These are phyloP conservation scores for Tamandua tetradactyla DNA, from an alignment of 2,797 vertebrate genomes.

Conservation along the genomic window DNA sequence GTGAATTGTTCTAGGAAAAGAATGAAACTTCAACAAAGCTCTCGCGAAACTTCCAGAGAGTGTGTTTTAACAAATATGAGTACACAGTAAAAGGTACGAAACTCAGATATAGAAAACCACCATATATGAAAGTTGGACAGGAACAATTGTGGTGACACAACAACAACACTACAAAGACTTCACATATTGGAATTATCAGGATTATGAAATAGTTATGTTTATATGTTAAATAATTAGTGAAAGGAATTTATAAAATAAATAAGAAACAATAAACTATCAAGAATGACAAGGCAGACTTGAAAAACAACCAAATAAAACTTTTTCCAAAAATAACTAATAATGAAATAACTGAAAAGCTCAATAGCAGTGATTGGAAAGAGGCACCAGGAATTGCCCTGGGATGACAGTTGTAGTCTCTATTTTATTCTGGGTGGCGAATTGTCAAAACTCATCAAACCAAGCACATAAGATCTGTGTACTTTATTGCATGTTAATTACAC, in stretches of 20 bases:
- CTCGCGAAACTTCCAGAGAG: neutral
- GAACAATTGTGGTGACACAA: neutral
- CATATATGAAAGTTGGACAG: neutral
- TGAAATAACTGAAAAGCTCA: neutral
- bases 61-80: neutral
- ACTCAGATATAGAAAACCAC: neutral
- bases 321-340: neutral
- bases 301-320: neutral
- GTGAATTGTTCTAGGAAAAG: neutral
- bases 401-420: neutral
- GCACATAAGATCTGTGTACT: neutral
- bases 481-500: neutral
- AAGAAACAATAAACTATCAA: neutral
- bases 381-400: neutral
- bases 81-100: neutral
- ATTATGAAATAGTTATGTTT: neutral
- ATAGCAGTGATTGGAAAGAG: neutral
- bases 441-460: neutral
- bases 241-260: constrained; percentile 30
- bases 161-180: neutral
- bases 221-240: neutral
- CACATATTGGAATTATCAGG: neutral
- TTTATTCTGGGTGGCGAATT: neutral
- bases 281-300: neutral
- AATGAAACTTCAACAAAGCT: neutral